A percentile compares a stretch with the other conserved stretches of the same genome.
Evolutionary conservation across 2,888 invertebrate species (phyloP).

Genomic region (Molanna angustata): DNA sequence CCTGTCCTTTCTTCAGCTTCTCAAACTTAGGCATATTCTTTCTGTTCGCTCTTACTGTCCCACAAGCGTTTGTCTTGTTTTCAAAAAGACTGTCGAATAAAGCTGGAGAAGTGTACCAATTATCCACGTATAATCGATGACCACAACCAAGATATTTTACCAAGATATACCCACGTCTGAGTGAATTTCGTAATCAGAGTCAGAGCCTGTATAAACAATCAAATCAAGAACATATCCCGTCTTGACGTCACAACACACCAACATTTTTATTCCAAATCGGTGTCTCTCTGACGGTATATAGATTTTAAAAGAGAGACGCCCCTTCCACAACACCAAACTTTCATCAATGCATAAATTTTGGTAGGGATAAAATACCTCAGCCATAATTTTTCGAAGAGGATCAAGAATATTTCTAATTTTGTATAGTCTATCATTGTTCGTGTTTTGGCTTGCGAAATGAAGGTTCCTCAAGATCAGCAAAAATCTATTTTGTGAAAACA

Average conservation of each 20-base stretch:
- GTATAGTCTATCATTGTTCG: background rate
- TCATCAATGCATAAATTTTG: conserved; percentile 20
- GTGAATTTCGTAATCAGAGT: background rate
- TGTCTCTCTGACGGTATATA: conserved; percentile 19
- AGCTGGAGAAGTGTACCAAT: conserved; percentile 15
- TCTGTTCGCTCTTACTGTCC: background rate
- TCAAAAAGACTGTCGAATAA: conserved; percentile 3
- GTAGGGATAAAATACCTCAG: conserved; percentile 8
- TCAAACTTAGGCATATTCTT: conserved; percentile 3
- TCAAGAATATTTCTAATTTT: conserved; percentile 11
- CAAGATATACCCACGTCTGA: background rate
- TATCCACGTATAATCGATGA: conserved; percentile 10
- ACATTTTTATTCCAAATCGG: conserved; percentile 12
- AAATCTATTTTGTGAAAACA: conserved; percentile 12
- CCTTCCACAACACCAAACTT: conserved; percentile 17
- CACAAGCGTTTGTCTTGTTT: conserved; percentile 1
- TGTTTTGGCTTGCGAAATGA: background rate
- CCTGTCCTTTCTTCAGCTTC: background rate
- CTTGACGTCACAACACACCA: conserved; percentile 13
- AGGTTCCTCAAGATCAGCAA: conserved; percentile 1
- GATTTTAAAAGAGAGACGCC: conserved; percentile 13
- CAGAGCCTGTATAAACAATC: background rate
- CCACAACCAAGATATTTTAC: conserved; percentile 1
- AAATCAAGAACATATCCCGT: conserved; percentile 16
- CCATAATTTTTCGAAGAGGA: conserved; percentile 1